Evolutionary conservation across 2,113 vertebrate species (phyloP).

Genomic region (Illadopsis cleaveri): DNA sequence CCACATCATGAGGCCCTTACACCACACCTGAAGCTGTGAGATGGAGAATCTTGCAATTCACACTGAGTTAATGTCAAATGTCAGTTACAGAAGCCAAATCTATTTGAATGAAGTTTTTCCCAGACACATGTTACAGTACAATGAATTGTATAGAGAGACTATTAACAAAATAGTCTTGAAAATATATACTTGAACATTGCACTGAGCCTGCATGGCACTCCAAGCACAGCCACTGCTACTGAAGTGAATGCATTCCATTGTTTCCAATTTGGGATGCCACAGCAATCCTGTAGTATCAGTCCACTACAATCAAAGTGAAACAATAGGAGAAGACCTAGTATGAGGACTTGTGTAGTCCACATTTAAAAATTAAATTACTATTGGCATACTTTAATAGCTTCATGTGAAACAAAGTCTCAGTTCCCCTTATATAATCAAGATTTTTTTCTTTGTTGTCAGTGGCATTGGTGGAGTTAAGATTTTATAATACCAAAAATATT

Average conservation of each 20-base stretch:
- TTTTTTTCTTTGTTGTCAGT: neutral
- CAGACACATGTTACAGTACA: neutral
- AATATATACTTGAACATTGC: neutral
- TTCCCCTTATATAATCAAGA: neutral
- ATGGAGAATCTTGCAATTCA: neutral
- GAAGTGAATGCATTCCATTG: neutral
- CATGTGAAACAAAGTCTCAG: neutral
- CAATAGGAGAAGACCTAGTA: neutral
- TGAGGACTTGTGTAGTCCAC: neutral
- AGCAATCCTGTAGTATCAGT: neutral
- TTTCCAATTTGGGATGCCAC: neutral
- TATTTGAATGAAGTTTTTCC: neutral
- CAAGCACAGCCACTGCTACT: neutral
- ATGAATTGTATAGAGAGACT: neutral
- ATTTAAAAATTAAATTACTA: neutral
- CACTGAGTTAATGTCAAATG: neutral
- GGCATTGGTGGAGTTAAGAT: neutral
- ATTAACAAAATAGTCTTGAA: neutral
- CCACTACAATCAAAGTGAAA: neutral
- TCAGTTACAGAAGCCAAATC: neutral
- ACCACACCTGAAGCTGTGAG: neutral
- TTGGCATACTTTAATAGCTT: neutral
- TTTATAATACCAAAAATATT: neutral
- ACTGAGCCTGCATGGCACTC: neutral
- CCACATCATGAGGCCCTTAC: neutral